Percentiles rank a stretch among this genome's conserved stretches.
Evolutionary conservation across 2,113 vertebrate species (phyloP).

Genomic region (Terrapene triunguis): DNA sequence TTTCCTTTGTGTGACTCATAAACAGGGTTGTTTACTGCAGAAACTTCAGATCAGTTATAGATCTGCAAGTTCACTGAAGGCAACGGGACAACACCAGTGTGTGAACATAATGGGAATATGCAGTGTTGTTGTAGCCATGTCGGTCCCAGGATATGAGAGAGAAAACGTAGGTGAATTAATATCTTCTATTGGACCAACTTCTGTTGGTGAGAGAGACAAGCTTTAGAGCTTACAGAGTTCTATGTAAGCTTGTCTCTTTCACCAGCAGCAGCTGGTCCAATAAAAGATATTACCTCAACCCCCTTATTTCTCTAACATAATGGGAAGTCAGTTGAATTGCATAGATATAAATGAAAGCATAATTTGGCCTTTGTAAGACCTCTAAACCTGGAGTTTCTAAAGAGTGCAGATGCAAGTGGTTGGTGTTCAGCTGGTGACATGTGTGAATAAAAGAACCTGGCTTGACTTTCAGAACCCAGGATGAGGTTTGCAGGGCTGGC

Average conservation of each 20-base stretch:
- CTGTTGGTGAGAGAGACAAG: neutral
- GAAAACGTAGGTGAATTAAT: neutral
- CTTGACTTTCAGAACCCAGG: neutral
- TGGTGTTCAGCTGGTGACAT: neutral
- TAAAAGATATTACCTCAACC: neutral
- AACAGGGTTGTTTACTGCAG: neutral
- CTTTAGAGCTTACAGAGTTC: no score
- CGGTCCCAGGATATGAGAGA: neutral
- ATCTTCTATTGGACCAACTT: neutral
- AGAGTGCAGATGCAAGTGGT: slow-evolving; percentile 7
- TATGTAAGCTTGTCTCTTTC: no score
- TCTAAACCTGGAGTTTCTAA: no score
- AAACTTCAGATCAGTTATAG: slow-evolving; percentile 7
- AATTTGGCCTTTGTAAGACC: neutral
- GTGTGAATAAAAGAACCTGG: neutral
- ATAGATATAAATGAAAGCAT: slow-evolving; percentile 11
- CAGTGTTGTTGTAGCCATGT: neutral
- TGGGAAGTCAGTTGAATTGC: neutral
- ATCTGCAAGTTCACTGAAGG: neutral
- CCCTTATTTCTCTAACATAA: neutral
- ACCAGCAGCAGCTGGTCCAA: neutral
- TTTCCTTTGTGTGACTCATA: neutral
- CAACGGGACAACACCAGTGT: neutral
- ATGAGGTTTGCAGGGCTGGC: neutral
- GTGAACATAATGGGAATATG: neutral